Percentiles rank a stretch among this genome's conserved stretches.
These are phyloP conservation scores for Mechanitis mazaeus DNA, from an alignment of 2,888 invertebrate genomes.

Conservation along the genomic window DNA sequence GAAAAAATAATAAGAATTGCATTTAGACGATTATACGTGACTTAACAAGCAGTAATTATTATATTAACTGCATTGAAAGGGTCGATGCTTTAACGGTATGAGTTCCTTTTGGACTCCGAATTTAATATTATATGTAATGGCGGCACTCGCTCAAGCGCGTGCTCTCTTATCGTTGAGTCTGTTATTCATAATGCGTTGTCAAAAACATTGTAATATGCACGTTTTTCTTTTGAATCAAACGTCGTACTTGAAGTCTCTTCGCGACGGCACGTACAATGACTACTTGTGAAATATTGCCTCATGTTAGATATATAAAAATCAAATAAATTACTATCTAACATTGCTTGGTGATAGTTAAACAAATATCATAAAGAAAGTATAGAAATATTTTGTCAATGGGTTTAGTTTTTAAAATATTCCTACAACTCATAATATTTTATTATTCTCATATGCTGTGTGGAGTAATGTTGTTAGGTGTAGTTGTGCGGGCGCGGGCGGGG, in stretches of 20 bases:
- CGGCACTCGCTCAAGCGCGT: too few species aligned
- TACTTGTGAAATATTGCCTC: constrained; percentile 8
- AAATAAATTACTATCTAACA: too few species aligned
- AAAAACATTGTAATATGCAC: constrained; percentile 17
- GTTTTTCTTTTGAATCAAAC: constrained; percentile 22
- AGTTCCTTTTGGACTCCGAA: background rate
- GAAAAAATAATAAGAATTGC: too few species aligned
- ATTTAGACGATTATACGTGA: too few species aligned
- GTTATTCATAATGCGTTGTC: too few species aligned
- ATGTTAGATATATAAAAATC: constrained; percentile 3
- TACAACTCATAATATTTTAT: background rate
- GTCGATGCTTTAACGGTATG: too few species aligned
- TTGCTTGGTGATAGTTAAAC: too few species aligned
- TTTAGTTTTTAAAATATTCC: background rate
- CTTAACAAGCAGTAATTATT: too few species aligned
- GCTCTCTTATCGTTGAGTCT: too few species aligned
- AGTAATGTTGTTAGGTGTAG: constrained; percentile 8
- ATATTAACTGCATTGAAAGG: too few species aligned
- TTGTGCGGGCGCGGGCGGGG: constrained; percentile 14
- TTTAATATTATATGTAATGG: background rate
- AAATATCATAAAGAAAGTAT: too few species aligned
- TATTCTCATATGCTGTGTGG: background rate
- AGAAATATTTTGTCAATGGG: too few species aligned
- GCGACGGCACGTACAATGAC: constrained; percentile 15
- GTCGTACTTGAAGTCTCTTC: background rate